These are phyloP conservation scores for Porphyrio hochstetteri DNA, from an alignment of 2,113 vertebrate genomes.

Conservation along the genomic window DNA sequence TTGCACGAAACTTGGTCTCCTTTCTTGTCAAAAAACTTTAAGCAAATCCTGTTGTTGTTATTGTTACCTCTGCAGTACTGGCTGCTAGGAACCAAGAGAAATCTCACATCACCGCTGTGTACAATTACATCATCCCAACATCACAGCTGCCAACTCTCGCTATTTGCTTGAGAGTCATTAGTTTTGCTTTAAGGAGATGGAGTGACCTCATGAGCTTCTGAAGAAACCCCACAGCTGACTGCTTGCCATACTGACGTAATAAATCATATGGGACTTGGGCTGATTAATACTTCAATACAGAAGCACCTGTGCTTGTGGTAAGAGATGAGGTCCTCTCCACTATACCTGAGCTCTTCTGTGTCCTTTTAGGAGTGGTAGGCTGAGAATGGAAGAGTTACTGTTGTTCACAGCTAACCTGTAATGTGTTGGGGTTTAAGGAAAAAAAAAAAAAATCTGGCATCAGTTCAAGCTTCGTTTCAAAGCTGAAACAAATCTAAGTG, in stretches of 20 bases:
- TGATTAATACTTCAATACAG: constrained; percentile 23
- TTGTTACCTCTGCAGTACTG: constrained; percentile 34
- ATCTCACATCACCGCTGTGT: constrained; percentile 51
- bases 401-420: not conserved
- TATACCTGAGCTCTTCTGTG: not conserved
- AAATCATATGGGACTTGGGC: not conserved
- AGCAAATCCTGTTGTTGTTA: constrained; percentile 31
- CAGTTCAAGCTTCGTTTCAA: not conserved
- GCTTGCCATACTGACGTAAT: not conserved
- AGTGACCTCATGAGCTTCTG: constrained; percentile 51
- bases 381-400: not conserved
- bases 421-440: not conserved
- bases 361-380: not conserved
- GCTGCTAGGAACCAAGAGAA: constrained; percentile 64
- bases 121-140: constrained; percentile 56
- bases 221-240: constrained; percentile 36
- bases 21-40: constrained; percentile 25
- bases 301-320: constrained; percentile 38
- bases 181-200: constrained; percentile 11
- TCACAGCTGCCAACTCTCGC: constrained; percentile 45
- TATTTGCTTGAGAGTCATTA: constrained; percentile 17
- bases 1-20: not conserved
- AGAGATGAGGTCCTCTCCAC: not conserved
- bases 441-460: not conserved
- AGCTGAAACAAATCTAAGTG: not conserved